Conservation (phyloP, 2,113 vertebrate species). For the Climacteris rufus region DNA sequence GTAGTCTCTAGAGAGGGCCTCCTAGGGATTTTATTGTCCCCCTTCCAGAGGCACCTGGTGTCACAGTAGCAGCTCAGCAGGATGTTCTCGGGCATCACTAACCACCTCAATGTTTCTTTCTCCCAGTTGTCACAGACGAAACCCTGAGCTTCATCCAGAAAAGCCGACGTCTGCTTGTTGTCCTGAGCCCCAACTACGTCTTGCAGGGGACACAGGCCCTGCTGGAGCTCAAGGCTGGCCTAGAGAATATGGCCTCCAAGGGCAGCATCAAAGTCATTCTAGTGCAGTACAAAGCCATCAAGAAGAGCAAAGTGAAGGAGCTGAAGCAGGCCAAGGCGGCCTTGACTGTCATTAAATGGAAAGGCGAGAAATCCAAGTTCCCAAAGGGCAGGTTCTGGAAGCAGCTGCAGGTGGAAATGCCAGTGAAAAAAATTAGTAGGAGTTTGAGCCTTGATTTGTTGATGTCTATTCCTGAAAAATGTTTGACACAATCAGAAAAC, state of each 20-base stretch:
- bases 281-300: conserved; percentile 87
- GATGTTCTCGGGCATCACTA: conserved; percentile 46
- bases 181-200: conserved; percentile 88
- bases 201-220: conserved; percentile 89
- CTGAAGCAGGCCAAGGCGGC: conserved; percentile 83
- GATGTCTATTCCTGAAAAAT: conserved; percentile 48
- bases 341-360: conserved; percentile 89
- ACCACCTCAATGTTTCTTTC: conserved; percentile 68
- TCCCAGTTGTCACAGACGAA: conserved; percentile 95
- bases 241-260: conserved; percentile 85
- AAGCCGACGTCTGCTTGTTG: conserved; percentile 90
- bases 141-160: conserved; percentile 93
- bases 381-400: conserved; percentile 92
- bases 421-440: conserved; percentile 71
- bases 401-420: conserved; percentile 86
- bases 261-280: conserved; percentile 90
- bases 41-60: neutral
- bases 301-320: conserved; percentile 84
- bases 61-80: neutral
- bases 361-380: conserved; percentile 86
- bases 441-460: conserved; percentile 27
- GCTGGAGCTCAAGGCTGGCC: conserved; percentile 93
- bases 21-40: neutral
- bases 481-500: conserved; percentile 22
- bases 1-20: neutral